Base-by-base conservation (phyloP, 2,888 invertebrate genomes). In the Andrena dorsata region DNA sequence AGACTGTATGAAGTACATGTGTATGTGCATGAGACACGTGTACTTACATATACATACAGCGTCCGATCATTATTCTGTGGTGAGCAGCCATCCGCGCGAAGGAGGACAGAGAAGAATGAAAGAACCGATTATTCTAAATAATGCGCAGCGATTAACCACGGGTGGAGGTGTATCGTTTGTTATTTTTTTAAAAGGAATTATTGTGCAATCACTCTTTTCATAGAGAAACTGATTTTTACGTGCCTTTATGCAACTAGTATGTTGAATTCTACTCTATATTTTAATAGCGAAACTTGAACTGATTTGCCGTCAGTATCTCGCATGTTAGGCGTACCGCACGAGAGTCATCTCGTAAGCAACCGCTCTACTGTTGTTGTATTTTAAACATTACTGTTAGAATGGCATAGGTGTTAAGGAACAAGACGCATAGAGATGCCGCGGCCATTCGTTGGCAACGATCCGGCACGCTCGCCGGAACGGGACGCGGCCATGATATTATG, bases 51-150 rank as follows among this genome's bases (percentile, higher is more conserved):
- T 83, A 80, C 77, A 87, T 86, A 84, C 79, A 77, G 73, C 56
- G 81, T 90, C 90, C 88, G 84, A 86, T 88, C 88, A 85, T 88
- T 90, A 88, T 88, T 88, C 83, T 71, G 87, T 77, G 84, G 88
- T 83, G 87, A 88, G 85, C 65, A 76, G 66, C 61, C 56, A 56
- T 51, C 69, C 49, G 58, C 53, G 71, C 69, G 74, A 49, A 28
- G 64, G 69, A 68, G 64, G 7, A 47, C 69, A 16, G 66, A 41
- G 41, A 41, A 41, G 41, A 41, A 41, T 41, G n/a, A 13, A 69
- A 28, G 23, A 49, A 63, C 28, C 26, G 64, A 76, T 79, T 79
- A 76, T 81, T 82, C 76, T 66, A 79, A 85, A 75, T 72, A 87
- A 87, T 82, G 88, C 88, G 88, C 86, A 88, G 83, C 83, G 80